Percentiles rank a stretch among this genome's conserved stretches.
phyloP scores from a whole-genome alignment of 2,888 invertebrate species.

The Adelphocoris suturalis region DNA sequence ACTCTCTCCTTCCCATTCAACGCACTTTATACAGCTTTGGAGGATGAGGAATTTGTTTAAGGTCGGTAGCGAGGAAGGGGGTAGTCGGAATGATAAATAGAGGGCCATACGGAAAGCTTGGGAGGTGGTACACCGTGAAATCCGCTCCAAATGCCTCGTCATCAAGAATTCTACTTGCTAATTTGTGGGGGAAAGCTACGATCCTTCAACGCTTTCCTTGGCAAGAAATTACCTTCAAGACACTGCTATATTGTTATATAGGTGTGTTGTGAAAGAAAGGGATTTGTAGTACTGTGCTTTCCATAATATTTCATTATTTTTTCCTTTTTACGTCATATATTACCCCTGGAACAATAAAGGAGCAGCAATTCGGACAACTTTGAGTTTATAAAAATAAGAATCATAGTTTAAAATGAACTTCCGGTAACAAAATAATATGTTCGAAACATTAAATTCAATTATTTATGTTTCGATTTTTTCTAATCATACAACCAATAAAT shows the following conservation, averaged over 20 bases:
- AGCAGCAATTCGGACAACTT: too few species aligned
- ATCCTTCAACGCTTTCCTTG: constrained; percentile 52
- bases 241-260: constrained; percentile 28
- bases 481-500: too few species aligned
- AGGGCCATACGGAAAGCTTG: constrained; percentile 43
- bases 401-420: too few species aligned
- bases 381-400: too few species aligned
- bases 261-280: neutral
- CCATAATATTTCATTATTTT: neutral
- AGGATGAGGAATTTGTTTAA: constrained; percentile 29
- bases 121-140: constrained; percentile 66
- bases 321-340: neutral
- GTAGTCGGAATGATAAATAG: constrained; percentile 57
- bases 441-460: too few species aligned
- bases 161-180: constrained; percentile 62
- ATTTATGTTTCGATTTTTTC: too few species aligned
- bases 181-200: constrained; percentile 50
- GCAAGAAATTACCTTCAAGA: constrained; percentile 47
- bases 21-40: neutral
- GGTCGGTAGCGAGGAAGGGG: neutral
- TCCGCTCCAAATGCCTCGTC: constrained; percentile 62
- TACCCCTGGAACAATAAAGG: too few species aligned
- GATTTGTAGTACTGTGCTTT: neutral
- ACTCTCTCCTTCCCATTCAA: neutral
- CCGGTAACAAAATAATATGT: neutral